These are phyloP conservation scores for Trialeurodes vaporariorum DNA, from an alignment of 1,140 invertebrate genomes.

Conservation along the genomic window DNA sequence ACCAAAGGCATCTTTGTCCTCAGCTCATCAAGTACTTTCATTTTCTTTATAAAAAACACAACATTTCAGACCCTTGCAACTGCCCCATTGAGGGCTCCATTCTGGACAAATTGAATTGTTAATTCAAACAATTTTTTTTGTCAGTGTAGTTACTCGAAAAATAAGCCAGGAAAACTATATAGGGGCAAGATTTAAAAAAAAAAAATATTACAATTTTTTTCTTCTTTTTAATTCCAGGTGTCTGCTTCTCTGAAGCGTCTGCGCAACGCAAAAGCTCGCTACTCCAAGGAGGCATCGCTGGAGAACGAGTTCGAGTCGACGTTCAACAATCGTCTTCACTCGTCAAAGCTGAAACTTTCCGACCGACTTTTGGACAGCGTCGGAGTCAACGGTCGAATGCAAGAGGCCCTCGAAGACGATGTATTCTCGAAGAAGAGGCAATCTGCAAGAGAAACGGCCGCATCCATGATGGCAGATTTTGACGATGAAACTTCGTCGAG, in stretches of 20 bases:
- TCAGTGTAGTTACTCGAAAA: constrained; percentile 12
- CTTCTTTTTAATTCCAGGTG: constrained; percentile 7
- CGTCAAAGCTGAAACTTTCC: constrained; percentile 26
- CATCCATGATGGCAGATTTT: constrained; percentile 6
- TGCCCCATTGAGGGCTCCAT: constrained; percentile 9
- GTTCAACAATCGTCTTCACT: constrained; percentile 6
- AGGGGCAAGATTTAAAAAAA: constrained; percentile 11
- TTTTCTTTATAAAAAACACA: too few relatives aligned
- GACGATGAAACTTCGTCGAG: constrained; percentile 20
- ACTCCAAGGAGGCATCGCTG: constrained; percentile 14
- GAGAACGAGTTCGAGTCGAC: constrained; percentile 18
- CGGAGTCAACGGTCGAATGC: constrained; percentile 36
- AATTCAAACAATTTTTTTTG: too few relatives aligned
- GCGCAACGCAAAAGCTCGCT: constrained; percentile 7
- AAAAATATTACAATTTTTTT: constrained; percentile 11
- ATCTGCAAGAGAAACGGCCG: constrained; percentile 8
- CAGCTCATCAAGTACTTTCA: too few relatives aligned
- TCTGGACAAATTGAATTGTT: too few relatives aligned
- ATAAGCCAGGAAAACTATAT: constrained; percentile 11
- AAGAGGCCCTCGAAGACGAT: constrained; percentile 22
- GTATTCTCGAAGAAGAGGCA: constrained; percentile 15
- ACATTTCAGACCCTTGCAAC: background rate
- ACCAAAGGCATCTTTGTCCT: too few relatives aligned
- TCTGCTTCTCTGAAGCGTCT: constrained; percentile 9
- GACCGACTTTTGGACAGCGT: constrained; percentile 46